Conservation (phyloP, 2,113 vertebrate genomes). For the Nothocercus nigrocapillus region DNA sequence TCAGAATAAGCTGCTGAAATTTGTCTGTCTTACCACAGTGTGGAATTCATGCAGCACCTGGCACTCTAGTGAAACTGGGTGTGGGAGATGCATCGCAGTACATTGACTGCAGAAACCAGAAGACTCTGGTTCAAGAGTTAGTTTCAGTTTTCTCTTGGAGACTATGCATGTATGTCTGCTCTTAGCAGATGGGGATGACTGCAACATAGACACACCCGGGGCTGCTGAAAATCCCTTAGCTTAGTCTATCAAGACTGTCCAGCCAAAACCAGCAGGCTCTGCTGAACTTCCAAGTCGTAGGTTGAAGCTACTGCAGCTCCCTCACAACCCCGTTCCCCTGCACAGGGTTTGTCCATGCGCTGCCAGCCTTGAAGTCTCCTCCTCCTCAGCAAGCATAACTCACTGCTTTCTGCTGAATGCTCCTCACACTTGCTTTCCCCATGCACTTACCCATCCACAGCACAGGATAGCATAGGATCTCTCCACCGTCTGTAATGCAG, state of each 20-base stretch:
- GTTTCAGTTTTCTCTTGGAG: not conserved
- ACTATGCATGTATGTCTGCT: not conserved
- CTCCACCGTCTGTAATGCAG: rapidly evolving
- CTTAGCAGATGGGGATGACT: not conserved
- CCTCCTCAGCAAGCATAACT: not conserved
- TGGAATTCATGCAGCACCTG: not conserved
- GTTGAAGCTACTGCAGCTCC: not conserved
- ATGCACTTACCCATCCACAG: not conserved
- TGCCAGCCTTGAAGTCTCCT: not conserved
- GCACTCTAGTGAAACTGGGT: not conserved
- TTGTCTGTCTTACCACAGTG: not conserved
- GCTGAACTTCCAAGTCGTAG: not conserved
- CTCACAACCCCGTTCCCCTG: not conserved
- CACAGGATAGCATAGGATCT: rapidly evolving
- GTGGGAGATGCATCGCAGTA: not conserved
- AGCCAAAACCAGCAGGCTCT: not conserved
- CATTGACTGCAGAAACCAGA: not conserved
- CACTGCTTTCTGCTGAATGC: not conserved
- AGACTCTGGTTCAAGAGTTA: not conserved
- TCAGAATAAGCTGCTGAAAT: not conserved
- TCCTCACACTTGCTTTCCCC: not conserved
- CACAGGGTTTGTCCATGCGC: rapidly evolving
- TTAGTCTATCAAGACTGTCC: rapidly evolving
- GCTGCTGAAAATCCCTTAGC: not conserved
- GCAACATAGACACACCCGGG: not conserved